Evolutionary conservation across 2,888 invertebrate species (phyloP), one percentile per base, ranked within the genome.

Genomic region (Linnaemya vulpina): DNA sequence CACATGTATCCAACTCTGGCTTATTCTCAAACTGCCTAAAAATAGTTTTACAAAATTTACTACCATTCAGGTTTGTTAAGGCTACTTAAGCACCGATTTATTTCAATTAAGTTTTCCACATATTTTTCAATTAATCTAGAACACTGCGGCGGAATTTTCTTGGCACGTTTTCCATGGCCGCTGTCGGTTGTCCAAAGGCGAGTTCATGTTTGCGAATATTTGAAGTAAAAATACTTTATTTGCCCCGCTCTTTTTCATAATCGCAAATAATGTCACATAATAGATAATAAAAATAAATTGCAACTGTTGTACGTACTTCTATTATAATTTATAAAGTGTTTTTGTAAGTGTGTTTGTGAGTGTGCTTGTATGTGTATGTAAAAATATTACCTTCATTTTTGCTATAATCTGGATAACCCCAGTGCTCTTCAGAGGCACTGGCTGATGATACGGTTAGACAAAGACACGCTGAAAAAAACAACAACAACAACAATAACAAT

Each of bases 331-430:
- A 30, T 30, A 30, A 30, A n/a, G n/a, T n/a, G n/a, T n/a, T n/a
- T n/a, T n/a, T n/a, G n/a, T 30, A 30, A 3, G 30, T 30, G 5
- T 30, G 30, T 5, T 3, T 30, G 30, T 30, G 5, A 3, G 30
- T 30, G 30, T 30, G 30, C 5, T 2, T 30, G 30, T 30, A 5
- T 30, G 30, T 30, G 30, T 30, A 5, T 30, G 30, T 30, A 30
- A 2, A 22, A 63, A 63, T 10, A 60, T 89, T 89, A 91, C 92
- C 89, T 88, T 90, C 89, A 71, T 90, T 88, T 15, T 82, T 85
- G 62, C 90, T 91, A 76, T 90, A 88, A 87, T 92, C 90, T 74
- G 92, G 92, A 88, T 92, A 92, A 65, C 89, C 87, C 91, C 91
- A 92, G 46, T 87, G 87, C 30, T 71, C 77, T n/a, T 88, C 88